Base-by-base conservation (phyloP, 2,113 vertebrate genomes). In the Thermophis baileyi region DNA sequence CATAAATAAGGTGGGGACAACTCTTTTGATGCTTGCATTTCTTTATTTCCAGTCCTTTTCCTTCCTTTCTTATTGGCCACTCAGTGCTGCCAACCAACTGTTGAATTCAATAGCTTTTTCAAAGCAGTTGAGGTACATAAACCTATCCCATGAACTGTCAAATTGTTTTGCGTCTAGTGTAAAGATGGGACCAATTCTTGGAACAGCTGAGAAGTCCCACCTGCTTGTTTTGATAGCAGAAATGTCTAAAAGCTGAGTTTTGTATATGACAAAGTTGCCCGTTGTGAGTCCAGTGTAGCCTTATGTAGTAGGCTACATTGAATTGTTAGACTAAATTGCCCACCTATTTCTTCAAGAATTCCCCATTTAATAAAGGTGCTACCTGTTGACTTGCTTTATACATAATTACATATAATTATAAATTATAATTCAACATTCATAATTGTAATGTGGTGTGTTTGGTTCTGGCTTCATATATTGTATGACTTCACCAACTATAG, bases 121-220 rank as follows among this genome's bases (percentile, higher is more conserved):
- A 91, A 24, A 91, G 51, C 88, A 89, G 20, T 1, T 87, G 35
- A 90, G 44, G 60, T 53, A 7, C 57, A 92, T 53, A 85, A 20
- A 69, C 90, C 94, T 20, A 12, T 53, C 63, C 55, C 54, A 81
- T 81, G 87, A 27, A n/a, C 18, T 88, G 14, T 44, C 49, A 24
- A 1, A 91, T 94, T 94, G 94, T 89, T 96, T 94, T 94, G 90
- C 87, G 11, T 22, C 85, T 89, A 93, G 5, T 0, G 93, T 51
- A 60, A 69, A 93, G 91, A 92, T 0, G 92, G 53, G 0, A 87
- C 22, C 85, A 90, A 91, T 94, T 74, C 3, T 50, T 51, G 57
- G 27, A 87, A 8, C 88, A 54, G 44, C 91, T 93, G 18, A 60
- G 93, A 89, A 50, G 60, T 30, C 25, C 60, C 60, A 89, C 55